These are phyloP conservation scores for Sesia apiformis DNA, from an alignment of 2,888 invertebrate genomes.

Conservation along the genomic window DNA sequence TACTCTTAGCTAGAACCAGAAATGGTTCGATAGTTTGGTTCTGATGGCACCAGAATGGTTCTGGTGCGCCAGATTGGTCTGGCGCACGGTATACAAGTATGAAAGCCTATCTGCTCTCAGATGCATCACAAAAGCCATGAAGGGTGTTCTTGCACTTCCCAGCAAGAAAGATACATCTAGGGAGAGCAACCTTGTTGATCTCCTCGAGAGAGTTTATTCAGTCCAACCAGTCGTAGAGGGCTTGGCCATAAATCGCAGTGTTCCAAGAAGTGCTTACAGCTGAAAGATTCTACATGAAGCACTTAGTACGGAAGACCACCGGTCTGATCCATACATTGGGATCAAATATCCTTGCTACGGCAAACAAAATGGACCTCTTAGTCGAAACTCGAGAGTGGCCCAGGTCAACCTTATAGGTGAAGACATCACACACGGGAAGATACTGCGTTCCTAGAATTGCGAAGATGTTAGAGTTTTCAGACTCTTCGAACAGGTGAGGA, in stretches of 20 bases:
- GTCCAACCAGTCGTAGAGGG: too few relatives aligned
- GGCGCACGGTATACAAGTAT: too few relatives aligned
- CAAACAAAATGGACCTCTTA: neutral
- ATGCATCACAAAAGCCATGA: neutral
- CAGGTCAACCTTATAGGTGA: neutral
- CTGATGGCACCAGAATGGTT: too few relatives aligned
- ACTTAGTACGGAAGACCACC: neutral
- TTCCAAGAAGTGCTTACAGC: neutral
- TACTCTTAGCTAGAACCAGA: too few relatives aligned
- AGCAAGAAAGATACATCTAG: too few relatives aligned
- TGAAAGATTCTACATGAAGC: neutral
- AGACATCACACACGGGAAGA: neutral
- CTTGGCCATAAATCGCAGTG: too few relatives aligned
- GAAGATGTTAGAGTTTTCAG: neutral
- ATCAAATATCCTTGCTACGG: neutral
- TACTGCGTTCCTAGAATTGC: neutral
- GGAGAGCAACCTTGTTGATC: too few relatives aligned
- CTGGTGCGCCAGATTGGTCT: too few relatives aligned
- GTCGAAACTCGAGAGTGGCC: neutral
- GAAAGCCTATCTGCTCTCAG: too few relatives aligned
- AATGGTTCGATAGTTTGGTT: too few relatives aligned
- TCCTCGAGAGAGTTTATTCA: too few relatives aligned
- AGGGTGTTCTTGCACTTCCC: neutral
- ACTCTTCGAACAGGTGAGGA: neutral
- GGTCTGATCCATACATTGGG: neutral